Base-by-base conservation (phyloP, 2,888 invertebrate species). In the Melanchra persicariae region DNA sequence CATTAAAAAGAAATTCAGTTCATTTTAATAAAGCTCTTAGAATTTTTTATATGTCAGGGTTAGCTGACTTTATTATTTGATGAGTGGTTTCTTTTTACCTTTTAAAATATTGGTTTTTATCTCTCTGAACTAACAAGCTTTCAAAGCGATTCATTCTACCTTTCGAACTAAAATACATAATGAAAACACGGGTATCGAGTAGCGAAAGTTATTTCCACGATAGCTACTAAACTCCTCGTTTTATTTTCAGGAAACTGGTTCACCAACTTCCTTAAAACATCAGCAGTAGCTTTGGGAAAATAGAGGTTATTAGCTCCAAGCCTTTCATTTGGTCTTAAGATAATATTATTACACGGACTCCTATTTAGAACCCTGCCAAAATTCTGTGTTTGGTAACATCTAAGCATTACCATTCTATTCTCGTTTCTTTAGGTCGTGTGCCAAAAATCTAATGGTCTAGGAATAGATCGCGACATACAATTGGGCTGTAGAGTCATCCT, bases 171-270 rank as follows among this genome's bases (percentile, higher is more conserved):
- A 79, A 83, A 73, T 74, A 79, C 66, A 73, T 73, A 63, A 67
- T 64, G 80, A 67, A 66, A 79, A 67, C 66, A 73, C 59, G 63
- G 64, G 26, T 54, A 74, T 64, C 43, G 54, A 54, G 74, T 43
- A 43, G 63, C 9, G 10, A 61, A 80, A 83, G 81, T 79, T 83
- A 62, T 67, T 47, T 67, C 54, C 45, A 2, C 64, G 61, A 49
- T 51, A 58, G 75, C 49, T 62, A 74, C 80, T 79, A 79, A 83
- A 83, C 60, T 67, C 54, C 49, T 47, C n/a, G 83, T 54, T 80
- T 80, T 74, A 83, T 67, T 74, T 83, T 58, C 52, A 52, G 57
- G 52, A 64, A 83, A 73, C 63, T 67, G 43, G 74, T 58, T 64
- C 57, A 61, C 37, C 1, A 65, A 83, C 49, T 79, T 67, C 40